Percentiles rank a stretch among this genome's conserved stretches.
These are phyloP conservation scores for Prietella phreatophila DNA, from an alignment of 2,113 vertebrate species.

Conservation along the genomic window DNA sequence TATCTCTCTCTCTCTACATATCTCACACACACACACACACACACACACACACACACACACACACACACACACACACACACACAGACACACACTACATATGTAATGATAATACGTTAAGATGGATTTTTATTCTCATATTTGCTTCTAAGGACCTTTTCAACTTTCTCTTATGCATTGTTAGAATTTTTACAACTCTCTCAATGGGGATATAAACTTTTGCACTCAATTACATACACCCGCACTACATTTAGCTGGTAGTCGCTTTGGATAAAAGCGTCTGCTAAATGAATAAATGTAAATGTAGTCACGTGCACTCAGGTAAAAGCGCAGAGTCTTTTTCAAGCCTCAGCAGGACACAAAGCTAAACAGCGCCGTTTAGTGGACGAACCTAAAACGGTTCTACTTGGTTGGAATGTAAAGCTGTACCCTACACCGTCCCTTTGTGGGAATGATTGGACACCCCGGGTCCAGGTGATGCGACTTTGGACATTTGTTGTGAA, in stretches of 20 bases:
- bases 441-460: too few species aligned
- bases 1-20: slow-evolving; percentile 7
- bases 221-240: neutral
- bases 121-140: neutral
- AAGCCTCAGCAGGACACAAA: neutral
- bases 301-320: neutral
- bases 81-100: too few species aligned
- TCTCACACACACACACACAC: neutral
- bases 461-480: neutral
- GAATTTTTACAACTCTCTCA: neutral
- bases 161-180: neutral
- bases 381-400: slow-evolving; percentile 1
- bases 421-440: too few species aligned
- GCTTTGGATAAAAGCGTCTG: too few species aligned
- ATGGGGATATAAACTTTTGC: neutral
- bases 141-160: neutral
- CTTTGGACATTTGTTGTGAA: neutral
- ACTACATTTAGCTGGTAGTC: neutral
- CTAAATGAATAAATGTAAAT: too few species aligned
- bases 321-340: neutral
- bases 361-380: slow-evolving; percentile 14
- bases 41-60: neutral
- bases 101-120: neutral
- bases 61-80: neutral
- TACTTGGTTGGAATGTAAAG: too few species aligned